Conservation (phyloP, 2,888 invertebrate species). For the Plagodis dolabraria region DNA sequence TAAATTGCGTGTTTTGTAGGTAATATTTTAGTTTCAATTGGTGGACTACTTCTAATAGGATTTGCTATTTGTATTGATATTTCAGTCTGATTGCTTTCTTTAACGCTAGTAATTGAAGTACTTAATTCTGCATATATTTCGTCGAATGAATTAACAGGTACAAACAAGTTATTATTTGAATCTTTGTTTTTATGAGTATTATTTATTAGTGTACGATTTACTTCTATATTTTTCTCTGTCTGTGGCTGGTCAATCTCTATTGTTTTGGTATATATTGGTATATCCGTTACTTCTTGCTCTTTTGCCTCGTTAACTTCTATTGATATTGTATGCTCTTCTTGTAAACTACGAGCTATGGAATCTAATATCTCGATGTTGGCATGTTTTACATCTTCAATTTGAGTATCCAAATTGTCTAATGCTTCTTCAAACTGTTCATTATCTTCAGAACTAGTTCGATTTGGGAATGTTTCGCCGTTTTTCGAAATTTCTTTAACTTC, state of each 20-base stretch:
- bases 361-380: conserved; percentile 75
- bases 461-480: conserved; percentile 33
- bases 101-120: conserved; percentile 32
- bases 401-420: conserved; percentile 73
- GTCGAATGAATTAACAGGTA: conserved; percentile 70
- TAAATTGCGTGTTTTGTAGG: conserved; percentile 48
- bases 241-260: background rate
- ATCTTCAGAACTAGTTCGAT: conserved; percentile 76
- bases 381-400: conserved; percentile 68
- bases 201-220: conserved; percentile 34
- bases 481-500: conserved; percentile 36
- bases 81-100: conserved; percentile 11
- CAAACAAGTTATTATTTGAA: conserved; percentile 67
- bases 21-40: conserved; percentile 27
- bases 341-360: conserved; percentile 75
- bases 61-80: conserved; percentile 3
- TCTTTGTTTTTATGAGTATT: conserved; percentile 50
- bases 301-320: conserved; percentile 49
- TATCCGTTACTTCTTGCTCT: conserved; percentile 48
- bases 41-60: conserved; percentile 9
- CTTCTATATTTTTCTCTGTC: conserved; percentile 33
- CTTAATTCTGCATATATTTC: conserved; percentile 75
- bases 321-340: conserved; percentile 66
- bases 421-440: conserved; percentile 81
- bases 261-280: too few relatives aligned